Evolutionary conservation across 2,797 vertebrate species (phyloP).

Genomic region (Coendou prehensilis): DNA sequence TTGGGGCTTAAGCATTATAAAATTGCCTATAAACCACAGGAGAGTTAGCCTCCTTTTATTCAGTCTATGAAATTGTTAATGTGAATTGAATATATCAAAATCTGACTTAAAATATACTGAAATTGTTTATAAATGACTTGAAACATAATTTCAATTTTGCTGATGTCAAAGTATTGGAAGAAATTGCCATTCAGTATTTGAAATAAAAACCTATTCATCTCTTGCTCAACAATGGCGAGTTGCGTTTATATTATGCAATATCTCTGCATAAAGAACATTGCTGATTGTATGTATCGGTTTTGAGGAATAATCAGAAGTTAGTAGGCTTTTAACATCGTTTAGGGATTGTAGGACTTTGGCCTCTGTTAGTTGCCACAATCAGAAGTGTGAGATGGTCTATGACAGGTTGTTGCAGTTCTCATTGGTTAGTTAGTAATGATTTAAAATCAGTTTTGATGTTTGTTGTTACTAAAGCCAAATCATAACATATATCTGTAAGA

Average conservation of each 20-base stretch:
- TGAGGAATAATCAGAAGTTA: neutral
- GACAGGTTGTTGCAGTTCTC: neutral
- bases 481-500: neutral
- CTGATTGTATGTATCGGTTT: neutral
- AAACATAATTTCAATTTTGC: slow-evolving; percentile 54
- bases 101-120: slow-evolving; percentile 20
- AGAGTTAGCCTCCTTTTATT: neutral
- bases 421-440: neutral
- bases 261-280: neutral
- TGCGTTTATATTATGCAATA: neutral
- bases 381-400: neutral
- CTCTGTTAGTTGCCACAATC: neutral
- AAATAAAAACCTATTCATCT: slow-evolving; percentile 53
- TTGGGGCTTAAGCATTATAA: slow-evolving; percentile 24
- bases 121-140: slow-evolving; percentile 44
- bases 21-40: neutral
- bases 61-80: neutral
- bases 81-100: slow-evolving; percentile 36
- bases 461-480: neutral
- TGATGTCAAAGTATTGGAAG: neutral
- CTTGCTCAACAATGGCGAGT: neutral
- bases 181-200: neutral
- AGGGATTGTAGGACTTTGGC: neutral
- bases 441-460: neutral
- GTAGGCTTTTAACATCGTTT: neutral